Conservation (phyloP, 2,797 vertebrate genomes). For the Pseudotriccus pelzelni region DNA sequence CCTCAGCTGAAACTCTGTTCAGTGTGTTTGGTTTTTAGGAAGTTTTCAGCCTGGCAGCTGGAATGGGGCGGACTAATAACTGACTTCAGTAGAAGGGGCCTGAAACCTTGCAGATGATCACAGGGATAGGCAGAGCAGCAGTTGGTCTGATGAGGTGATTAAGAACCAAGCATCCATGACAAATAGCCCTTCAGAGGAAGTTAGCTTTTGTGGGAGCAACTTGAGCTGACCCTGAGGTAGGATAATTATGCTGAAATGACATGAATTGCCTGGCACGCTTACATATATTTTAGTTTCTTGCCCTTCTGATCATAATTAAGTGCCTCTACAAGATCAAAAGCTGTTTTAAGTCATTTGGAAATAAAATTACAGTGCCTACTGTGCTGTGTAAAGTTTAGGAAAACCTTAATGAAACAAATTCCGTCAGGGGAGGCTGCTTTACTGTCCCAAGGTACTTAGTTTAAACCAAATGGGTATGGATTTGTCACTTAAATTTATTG, state of each 20-base stretch:
- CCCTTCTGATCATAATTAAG: constrained; percentile 43
- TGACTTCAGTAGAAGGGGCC: background rate
- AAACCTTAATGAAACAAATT: constrained; percentile 46
- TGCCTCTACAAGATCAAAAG: constrained; percentile 51
- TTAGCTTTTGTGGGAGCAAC: constrained; percentile 41
- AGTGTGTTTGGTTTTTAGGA: background rate
- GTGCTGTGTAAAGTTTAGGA: constrained; percentile 37
- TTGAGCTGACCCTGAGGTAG: constrained; percentile 53
- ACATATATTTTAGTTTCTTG: constrained; percentile 48
- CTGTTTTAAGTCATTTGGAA: constrained; percentile 56
- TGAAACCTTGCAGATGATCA: constrained; percentile 4
- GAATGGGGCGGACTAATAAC: background rate
- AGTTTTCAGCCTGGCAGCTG: background rate
- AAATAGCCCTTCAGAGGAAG: constrained; percentile 55
- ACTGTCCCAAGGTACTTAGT: background rate
- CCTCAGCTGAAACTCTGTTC: background rate
- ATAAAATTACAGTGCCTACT: constrained; percentile 51
- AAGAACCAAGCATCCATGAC: constrained; percentile 62
- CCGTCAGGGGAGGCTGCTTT: constrained; percentile 6
- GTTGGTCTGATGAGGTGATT: constrained; percentile 58
- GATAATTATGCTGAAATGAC: constrained; percentile 41
- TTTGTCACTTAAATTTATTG: background rate
- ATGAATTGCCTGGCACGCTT: background rate
- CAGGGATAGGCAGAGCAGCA: constrained; percentile 26
- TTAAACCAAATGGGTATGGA: constrained; percentile 3